Conservation (phyloP, 2,888 invertebrate species). For the Desoria tigrina region DNA sequence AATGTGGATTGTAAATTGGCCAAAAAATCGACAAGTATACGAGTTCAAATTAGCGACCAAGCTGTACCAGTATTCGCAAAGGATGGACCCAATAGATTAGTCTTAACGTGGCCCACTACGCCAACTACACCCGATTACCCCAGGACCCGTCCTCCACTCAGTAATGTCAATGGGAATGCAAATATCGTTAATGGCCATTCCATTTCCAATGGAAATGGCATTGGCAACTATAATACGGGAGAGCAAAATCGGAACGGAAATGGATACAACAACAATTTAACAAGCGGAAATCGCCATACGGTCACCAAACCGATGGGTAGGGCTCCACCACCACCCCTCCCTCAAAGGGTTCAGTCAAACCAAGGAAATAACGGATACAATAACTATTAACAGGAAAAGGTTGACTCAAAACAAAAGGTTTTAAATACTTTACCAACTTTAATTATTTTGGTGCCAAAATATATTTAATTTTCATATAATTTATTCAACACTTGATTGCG, state of each 20-base stretch:
- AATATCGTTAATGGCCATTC: constrained; percentile 38
- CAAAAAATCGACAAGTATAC: constrained; percentile 69
- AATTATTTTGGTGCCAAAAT: too few species aligned
- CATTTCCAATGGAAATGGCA: constrained; percentile 28
- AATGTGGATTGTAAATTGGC: constrained; percentile 79
- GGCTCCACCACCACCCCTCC: constrained; percentile 43
- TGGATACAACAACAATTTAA: constrained; percentile 42
- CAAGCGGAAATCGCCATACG: constrained; percentile 12
- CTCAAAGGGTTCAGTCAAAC: constrained; percentile 41
- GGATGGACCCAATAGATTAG: constrained; percentile 48
- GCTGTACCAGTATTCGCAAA: constrained; percentile 51
- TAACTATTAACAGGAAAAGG: too few species aligned
- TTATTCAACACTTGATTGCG: too few species aligned
- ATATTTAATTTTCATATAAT: too few species aligned
- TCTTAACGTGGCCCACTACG: constrained; percentile 50
- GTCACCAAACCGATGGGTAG: constrained; percentile 27
- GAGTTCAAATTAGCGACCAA: constrained; percentile 58
- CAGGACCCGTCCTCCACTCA: constrained; percentile 22
- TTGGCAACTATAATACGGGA: constrained; percentile 26
- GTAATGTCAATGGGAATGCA: constrained; percentile 14
- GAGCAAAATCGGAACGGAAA: constrained; percentile 11
- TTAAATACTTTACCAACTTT: too few species aligned
- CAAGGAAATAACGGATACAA: constrained; percentile 19
- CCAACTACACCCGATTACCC: constrained; percentile 21
- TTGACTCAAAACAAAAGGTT: too few species aligned